phyloP scores from a whole-genome alignment of 2,888 invertebrate species.

The Pterobdella sp. region DNA sequence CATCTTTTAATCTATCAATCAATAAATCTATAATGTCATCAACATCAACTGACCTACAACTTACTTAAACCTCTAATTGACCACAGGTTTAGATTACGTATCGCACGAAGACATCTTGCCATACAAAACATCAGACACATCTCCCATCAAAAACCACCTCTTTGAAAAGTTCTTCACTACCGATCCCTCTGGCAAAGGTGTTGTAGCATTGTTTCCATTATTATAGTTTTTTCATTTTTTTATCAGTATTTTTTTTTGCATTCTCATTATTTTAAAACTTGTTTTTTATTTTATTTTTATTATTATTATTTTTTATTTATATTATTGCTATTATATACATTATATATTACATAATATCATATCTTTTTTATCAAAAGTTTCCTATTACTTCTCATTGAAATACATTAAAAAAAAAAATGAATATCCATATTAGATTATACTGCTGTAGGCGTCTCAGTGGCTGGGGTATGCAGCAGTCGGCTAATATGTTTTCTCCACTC shows the following conservation, averaged over 20 bases:
- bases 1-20: background rate
- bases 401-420: background rate
- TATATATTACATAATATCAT: too few relatives aligned
- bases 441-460: too few relatives aligned
- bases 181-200: conserved; percentile 48
- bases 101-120: conserved; percentile 95
- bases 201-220: too few relatives aligned
- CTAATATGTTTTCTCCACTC: too few relatives aligned
- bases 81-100: conserved; percentile 81
- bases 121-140: conserved; percentile 76
- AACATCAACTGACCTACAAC: background rate
- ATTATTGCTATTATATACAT: background rate
- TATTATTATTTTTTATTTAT: conserved; percentile 5
- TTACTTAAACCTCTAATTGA: background rate
- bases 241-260: background rate
- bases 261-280: background rate
- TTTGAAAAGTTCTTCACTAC: conserved; percentile 87
- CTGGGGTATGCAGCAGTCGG: too few relatives aligned
- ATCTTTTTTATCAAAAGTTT: background rate
- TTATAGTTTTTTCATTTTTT: background rate
- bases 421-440: too few relatives aligned
- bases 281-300: background rate
- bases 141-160: conserved; percentile 85
- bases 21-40: background rate
- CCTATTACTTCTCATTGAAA: background rate